phyloP scores from a whole-genome alignment of 23 tunicate species.

The Corella eumyota region DNA sequence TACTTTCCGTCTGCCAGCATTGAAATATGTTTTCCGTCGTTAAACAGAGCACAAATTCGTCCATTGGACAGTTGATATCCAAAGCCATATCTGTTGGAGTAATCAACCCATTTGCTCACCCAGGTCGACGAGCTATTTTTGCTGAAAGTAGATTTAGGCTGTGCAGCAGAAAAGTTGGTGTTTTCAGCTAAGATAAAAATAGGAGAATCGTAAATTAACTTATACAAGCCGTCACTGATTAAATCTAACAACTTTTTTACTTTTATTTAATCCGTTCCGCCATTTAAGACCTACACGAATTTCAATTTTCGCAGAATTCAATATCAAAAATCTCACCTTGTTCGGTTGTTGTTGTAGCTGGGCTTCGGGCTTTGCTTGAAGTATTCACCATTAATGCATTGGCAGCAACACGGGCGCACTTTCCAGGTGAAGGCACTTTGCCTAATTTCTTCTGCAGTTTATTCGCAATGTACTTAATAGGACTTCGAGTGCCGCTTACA shows the following conservation, averaged over 20 bases:
- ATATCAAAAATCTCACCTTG: no score
- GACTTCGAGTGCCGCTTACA: slow-evolving; percentile 8
- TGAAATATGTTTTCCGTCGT: slow-evolving; percentile 80
- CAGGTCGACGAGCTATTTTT: slow-evolving; percentile 31
- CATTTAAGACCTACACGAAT: no score
- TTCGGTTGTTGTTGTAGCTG: no score
- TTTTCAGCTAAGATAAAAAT: no score
- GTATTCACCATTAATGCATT: slow-evolving; percentile 4
- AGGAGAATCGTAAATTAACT: no score
- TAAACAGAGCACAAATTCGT: slow-evolving; percentile 73
- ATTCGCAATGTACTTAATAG: slow-evolving; percentile 38
- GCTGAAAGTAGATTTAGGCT: no score
- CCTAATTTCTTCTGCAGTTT: slow-evolving; percentile 3
- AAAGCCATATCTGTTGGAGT: slow-evolving; percentile 93
- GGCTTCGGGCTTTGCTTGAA: no score
- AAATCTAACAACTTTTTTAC: no score
- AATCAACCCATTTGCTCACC: slow-evolving; percentile 99
- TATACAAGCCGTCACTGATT: no score
- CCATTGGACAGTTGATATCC: slow-evolving; percentile 94
- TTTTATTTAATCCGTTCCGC: no score
- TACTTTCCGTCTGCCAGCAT: slow-evolving; percentile 69
- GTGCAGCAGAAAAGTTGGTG: no score
- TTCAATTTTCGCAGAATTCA: no score
- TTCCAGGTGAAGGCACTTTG: slow-evolving; percentile 45
- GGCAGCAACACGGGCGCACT: slow-evolving; percentile 50